A percentile compares a stretch with the other conserved stretches of the same genome.
phyloP scores from a whole-genome alignment of 2,888 invertebrate genomes.

The Megamerina dolium region DNA sequence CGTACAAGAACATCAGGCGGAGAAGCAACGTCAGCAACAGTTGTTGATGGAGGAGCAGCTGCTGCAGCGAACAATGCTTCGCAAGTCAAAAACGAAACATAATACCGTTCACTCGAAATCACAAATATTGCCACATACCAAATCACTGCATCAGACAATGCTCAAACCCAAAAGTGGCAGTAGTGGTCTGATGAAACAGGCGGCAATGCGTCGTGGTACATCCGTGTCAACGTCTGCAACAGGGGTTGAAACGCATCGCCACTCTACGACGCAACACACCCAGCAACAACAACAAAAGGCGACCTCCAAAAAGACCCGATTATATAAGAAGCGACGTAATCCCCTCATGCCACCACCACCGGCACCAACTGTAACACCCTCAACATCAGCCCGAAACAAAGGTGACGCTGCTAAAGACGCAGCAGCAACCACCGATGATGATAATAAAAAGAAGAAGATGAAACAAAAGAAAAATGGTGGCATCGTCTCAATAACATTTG shows the following conservation, averaged over 20 bases:
- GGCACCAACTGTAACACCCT: slow-evolving; percentile 16
- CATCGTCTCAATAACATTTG: no score
- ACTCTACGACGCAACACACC: slow-evolving; percentile 1
- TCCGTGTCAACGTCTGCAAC: slow-evolving; percentile 1
- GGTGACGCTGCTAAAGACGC: not conserved
- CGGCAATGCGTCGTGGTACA: not conserved
- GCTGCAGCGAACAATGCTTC: no score
- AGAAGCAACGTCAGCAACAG: not conserved
- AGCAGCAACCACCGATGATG: not conserved
- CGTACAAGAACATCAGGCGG: not conserved
- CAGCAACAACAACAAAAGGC: not conserved
- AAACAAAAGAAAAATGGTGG: not conserved
- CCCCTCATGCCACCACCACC: slow-evolving; percentile 16
- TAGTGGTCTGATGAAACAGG: not conserved
- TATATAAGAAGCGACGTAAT: slow-evolving; percentile 16
- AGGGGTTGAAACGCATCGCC: not conserved
- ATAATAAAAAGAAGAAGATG: not conserved
- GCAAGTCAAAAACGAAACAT: no score
- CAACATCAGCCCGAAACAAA: slow-evolving; percentile 16
- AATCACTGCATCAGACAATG: not conserved
- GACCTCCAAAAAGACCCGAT: slow-evolving; percentile 3
- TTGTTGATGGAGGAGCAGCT: slow-evolving; percentile 2
- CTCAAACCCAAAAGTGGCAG: not conserved
- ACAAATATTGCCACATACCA: not conserved
- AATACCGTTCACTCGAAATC: not conserved